phyloP scores from a whole-genome alignment of 2,113 vertebrate species.

The Ornithorhynchus anatinus region DNA sequence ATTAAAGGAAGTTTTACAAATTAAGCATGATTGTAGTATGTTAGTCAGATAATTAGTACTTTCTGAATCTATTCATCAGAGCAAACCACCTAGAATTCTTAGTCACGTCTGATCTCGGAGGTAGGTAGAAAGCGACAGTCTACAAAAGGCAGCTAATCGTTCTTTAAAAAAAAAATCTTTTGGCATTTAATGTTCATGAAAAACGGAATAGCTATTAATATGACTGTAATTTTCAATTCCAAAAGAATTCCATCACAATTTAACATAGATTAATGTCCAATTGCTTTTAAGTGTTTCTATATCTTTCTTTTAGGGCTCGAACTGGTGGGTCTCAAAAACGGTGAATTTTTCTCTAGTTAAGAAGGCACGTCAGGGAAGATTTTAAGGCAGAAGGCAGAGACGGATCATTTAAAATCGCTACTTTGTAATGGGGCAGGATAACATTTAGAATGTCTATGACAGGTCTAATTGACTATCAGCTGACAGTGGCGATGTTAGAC shows the following conservation, averaged over 20 bases:
- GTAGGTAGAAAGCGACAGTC: constrained; percentile 50
- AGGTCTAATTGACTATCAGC: constrained; percentile 36
- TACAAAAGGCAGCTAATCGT: constrained; percentile 59
- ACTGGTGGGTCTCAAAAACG: constrained; percentile 46
- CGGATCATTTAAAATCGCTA: constrained; percentile 59
- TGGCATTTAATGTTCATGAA: constrained; percentile 59
- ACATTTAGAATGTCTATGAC: constrained; percentile 47
- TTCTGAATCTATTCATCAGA: constrained; percentile 51
- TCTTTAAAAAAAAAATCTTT: constrained; percentile 21
- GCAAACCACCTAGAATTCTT: constrained; percentile 48
- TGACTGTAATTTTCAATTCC: constrained; percentile 55
- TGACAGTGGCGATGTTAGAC: constrained; percentile 51
- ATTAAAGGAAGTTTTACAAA: constrained; percentile 50
- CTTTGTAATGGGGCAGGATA: constrained; percentile 47
- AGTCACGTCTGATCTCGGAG: constrained; percentile 57
- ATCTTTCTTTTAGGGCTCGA: constrained; percentile 41
- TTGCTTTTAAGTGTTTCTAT: constrained; percentile 57
- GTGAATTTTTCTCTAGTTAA: constrained; percentile 41
- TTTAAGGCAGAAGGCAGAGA: constrained; percentile 58
- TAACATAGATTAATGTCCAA: constrained; percentile 57
- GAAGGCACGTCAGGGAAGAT: constrained; percentile 54
- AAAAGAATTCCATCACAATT: constrained; percentile 51
- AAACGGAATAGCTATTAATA: constrained; percentile 55
- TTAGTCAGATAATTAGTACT: constrained; percentile 62
- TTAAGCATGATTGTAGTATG: constrained; percentile 53